A percentile compares a stretch with the other conserved stretches of the same genome.
Evolutionary conservation across 2,113 vertebrate genomes (phyloP).

Genomic region (Sinosuthora webbiana): DNA sequence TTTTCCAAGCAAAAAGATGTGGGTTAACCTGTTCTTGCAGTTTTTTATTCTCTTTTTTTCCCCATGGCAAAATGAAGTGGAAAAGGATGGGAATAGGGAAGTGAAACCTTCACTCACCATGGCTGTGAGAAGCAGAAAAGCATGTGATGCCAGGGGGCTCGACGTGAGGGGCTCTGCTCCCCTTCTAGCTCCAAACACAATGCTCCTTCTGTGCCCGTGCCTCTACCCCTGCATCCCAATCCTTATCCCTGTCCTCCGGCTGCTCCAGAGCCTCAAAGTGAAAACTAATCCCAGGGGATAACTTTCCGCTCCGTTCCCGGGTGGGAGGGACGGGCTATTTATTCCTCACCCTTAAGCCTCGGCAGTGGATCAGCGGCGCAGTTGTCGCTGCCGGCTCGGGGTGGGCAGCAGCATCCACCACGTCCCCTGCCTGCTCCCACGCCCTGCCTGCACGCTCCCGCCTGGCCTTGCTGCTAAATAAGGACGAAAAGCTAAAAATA

Average conservation of each 20-base stretch:
- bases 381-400: constrained; percentile 11
- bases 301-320: not conserved
- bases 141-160: not conserved
- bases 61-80: not conserved
- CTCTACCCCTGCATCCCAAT: not conserved
- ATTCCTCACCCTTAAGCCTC: constrained; percentile 30
- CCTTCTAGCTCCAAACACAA: not conserved
- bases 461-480: constrained; percentile 56
- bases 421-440: not conserved
- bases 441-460: not conserved
- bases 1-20: not conserved
- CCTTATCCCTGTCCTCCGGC: not conserved
- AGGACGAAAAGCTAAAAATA: constrained; percentile 67
- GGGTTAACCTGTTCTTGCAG: not conserved
- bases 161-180: not conserved
- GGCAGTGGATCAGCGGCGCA: not conserved
- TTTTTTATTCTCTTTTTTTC: not conserved
- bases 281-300: constrained; percentile 10
- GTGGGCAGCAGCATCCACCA: not conserved
- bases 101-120: not conserved
- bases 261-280: constrained; percentile 1
- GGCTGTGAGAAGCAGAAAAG: not conserved
- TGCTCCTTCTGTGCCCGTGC: not conserved
- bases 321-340: constrained; percentile 47
- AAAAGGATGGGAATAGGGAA: not conserved